Base-by-base conservation (phyloP, 2,888 invertebrate species). In the Philonicus albiceps region DNA sequence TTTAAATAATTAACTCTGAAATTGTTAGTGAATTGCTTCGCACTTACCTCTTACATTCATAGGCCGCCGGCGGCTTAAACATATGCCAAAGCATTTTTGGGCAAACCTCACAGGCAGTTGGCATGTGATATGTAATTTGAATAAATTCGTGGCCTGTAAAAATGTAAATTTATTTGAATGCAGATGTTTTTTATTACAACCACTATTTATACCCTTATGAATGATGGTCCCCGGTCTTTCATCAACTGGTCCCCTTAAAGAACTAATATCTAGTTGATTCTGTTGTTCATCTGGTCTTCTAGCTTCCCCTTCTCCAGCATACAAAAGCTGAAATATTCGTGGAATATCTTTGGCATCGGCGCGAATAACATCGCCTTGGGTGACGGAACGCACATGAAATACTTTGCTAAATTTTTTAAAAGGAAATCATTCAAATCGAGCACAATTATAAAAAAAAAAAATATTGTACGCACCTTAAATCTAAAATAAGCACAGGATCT, bases 301-400 rank as follows among this genome's bases (percentile, higher is more conserved):
- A 88, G 96, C 96, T 93, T 98, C 98, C 85, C 98, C 98, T 93
- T 99, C 98, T 88, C 98, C 98, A 89, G 99, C 98, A 93, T 99
- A 99, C 90, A 99, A 93, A 91, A 99, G 94, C 94, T 98, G 95
- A 94, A 99, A 99, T 93, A 99, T 99, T 93, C 98, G 96, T 90
- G 99, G 99, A 93, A 99, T 98, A 94, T 99, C 98, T 95, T 98
- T 98, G 93, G 98, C 97, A 94, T 99, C 98, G 86, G 98, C 99
- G 92, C 99, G 96, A 92, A 99, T 98, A 90, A 99, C 99, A 94
- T 99, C 99, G 90, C 99, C 99, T 93, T 99, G 99, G 88, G 99
- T 99, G 89, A 99, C 99, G 88, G 98, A 97, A 89, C 99, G 96
- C 89, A 99, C 99, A 93, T 99, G 99, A 94, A 98, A 99, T 91